Evolutionary conservation across 2,797 vertebrate genomes (phyloP), one percentile per base, ranked within the genome.

Genomic region (Garrulus glandarius): DNA sequence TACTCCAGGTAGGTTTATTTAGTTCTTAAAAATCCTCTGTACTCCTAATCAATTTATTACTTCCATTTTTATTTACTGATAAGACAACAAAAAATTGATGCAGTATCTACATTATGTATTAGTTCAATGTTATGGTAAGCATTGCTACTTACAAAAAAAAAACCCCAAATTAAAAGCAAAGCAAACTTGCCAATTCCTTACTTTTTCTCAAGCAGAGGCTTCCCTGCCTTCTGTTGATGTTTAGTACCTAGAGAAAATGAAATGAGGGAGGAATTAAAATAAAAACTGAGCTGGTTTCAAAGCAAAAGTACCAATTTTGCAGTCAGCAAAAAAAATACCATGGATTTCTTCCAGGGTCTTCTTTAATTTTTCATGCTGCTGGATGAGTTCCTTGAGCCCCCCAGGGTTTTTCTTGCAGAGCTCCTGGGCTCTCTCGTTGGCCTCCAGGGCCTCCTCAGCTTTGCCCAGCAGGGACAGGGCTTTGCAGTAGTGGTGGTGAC

Each of bases 401-500:
- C 98, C 98, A 0, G 70, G 56, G 95, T 97, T 95, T 3, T 95
- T 30, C 56, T 26, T 95, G 97, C 99, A 99, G 19, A 98, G 88
- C 5, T 53, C 69, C 89, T 97, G 98, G 64, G 98, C 99, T 29
- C 83, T 96, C 11, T 23, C 8, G 87, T 99, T 99, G n/a, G 98
- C 98, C 77, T 98, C 91, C 19, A 99, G 46, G 11, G 99, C 99
- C 95, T 95, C 96, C 26, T 96, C 81, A 3, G 95, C 52, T 49
- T 98, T 97, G 13, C 98, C 99, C 92, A 99, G 55, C 59, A 71
- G 94, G n/a, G 98, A 98, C 84, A 99, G 96, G 2, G 99, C 99
- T 95, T 99, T 99, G 94, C 99, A 99, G 96, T 98, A 99, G 43
- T 98, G 98, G 82, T 99, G 99, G 95, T 99, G 99, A 82, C 99